A percentile compares a stretch with the other conserved stretches of the same genome.
Evolutionary conservation across 2,797 vertebrate species (phyloP).

Genomic region (Sphenopsis melanotis): DNA sequence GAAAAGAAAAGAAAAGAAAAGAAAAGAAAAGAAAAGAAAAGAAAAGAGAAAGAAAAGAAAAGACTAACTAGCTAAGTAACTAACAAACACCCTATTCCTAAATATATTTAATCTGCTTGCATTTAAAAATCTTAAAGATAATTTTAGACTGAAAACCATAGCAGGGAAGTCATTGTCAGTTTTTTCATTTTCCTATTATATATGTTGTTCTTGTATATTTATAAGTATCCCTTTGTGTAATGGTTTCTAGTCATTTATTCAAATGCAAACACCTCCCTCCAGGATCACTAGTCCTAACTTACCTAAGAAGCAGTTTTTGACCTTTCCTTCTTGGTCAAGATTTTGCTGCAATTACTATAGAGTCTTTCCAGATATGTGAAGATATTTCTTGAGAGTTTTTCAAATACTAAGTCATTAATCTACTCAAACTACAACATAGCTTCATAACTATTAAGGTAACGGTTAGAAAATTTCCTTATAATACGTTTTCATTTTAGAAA

Average conservation of each 20-base stretch:
- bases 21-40: no score
- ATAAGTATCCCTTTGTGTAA: not conserved
- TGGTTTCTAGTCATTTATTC: not conserved
- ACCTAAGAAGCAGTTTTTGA: not conserved
- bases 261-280: not conserved
- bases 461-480: not conserved
- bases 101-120: not conserved
- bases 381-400: not conserved
- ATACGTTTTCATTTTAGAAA: not conserved
- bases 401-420: not conserved
- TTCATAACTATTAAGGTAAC: not conserved
- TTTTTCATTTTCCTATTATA: not conserved
- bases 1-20: no score
- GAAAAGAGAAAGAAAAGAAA: no score
- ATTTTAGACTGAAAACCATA: not conserved
- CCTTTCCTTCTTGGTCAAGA: not conserved
- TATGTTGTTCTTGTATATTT: not conserved
- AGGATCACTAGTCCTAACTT: not conserved
- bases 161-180: not conserved
- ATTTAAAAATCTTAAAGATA: not conserved
- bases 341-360: not conserved
- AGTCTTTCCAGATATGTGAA: not conserved
- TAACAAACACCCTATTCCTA: not conserved
- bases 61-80: not conserved
- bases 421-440: not conserved